Evolutionary conservation across 2,113 vertebrate species (phyloP).

Genomic region (Platichthys stellatus): DNA sequence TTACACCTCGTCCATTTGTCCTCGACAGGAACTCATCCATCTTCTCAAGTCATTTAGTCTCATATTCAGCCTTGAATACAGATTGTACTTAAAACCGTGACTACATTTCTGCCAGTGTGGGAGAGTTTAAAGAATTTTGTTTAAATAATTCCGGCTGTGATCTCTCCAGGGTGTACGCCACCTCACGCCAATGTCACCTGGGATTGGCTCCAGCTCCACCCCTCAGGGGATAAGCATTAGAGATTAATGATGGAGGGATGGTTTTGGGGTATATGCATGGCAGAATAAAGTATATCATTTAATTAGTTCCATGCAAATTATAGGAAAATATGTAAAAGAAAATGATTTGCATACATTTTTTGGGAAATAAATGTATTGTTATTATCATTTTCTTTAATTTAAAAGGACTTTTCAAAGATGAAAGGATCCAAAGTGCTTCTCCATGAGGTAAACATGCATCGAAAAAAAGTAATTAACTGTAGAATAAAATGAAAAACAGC

Average conservation of each 20-base stretch:
- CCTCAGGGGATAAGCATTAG: neutral
- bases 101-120: neutral
- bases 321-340: neutral
- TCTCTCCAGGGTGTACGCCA: neutral
- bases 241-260: neutral
- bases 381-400: neutral
- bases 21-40: constrained; percentile 57
- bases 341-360: constrained; percentile 4
- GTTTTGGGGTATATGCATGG: too few species aligned
- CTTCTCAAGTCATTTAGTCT: constrained; percentile 40
- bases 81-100: constrained; percentile 23
- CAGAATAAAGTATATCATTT: neutral
- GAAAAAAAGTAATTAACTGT: neutral
- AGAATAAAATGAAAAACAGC: neutral
- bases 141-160: neutral
- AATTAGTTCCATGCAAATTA: constrained; percentile 4
- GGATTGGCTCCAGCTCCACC: neutral
- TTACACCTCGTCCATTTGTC: constrained; percentile 22
- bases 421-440: neutral
- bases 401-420: neutral
- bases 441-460: neutral
- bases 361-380: neutral
- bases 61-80: constrained; percentile 23
- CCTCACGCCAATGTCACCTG: neutral
- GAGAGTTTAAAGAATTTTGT: neutral